These are phyloP conservation scores for Pteruthius melanotis DNA, from an alignment of 2,113 vertebrate genomes.

Conservation along the genomic window DNA sequence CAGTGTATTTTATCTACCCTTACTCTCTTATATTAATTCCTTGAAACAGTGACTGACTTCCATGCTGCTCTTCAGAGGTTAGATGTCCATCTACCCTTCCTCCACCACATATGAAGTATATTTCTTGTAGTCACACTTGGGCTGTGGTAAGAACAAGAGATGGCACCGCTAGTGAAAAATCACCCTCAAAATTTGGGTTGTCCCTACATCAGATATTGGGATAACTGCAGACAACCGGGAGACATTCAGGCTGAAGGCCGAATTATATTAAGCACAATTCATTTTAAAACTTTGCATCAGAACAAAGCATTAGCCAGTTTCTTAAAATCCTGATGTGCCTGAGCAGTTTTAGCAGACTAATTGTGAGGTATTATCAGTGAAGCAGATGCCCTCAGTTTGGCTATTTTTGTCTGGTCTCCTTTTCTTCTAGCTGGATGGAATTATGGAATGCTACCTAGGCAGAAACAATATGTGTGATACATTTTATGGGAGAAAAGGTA, in stretches of 20 bases:
- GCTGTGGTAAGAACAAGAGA: not conserved
- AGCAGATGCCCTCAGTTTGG: not conserved
- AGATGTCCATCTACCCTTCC: not conserved
- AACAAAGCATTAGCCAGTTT: not conserved
- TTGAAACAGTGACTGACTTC: not conserved
- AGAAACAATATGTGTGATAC: not conserved
- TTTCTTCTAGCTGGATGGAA: conserved; percentile 9
- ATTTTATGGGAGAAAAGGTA: not conserved
- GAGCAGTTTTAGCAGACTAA: conserved; percentile 9
- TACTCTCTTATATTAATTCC: not conserved
- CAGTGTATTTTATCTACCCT: not conserved
- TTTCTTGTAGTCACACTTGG: not conserved
- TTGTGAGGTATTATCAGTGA: conserved; percentile 4
- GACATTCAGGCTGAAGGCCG: not conserved
- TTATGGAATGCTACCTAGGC: not conserved
- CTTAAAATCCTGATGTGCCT: not conserved
- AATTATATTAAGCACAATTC: not conserved
- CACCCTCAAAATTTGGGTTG: not conserved
- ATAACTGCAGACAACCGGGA: not conserved
- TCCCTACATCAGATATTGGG: not conserved
- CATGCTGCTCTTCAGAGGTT: not conserved
- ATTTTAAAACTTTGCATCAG: not conserved
- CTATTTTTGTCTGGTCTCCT: conserved; percentile 2
- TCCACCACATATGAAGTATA: fast-evolving
- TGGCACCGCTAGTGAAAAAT: not conserved